Conservation (phyloP, 2,888 invertebrate genomes). For the Parnassius orleans region DNA sequence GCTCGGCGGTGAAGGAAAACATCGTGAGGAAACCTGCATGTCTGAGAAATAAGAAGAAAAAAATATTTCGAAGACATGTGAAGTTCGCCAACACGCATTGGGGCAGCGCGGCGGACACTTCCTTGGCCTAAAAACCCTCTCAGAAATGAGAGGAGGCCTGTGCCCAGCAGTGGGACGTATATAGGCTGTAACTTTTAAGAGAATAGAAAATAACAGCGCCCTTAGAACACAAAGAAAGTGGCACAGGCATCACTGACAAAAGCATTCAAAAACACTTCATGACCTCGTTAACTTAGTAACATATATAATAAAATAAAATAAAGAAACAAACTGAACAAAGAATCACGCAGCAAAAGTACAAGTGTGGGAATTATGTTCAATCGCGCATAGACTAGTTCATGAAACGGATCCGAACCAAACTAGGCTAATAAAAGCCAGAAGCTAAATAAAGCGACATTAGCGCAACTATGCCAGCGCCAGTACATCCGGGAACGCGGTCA, state of each 20-base stretch:
- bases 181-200: no score
- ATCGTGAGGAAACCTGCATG: no score
- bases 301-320: neutral
- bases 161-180: no score
- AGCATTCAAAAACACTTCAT: slow-evolving; percentile 10
- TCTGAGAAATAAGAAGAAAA: no score
- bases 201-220: slow-evolving; percentile 1
- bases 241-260: slow-evolving; percentile 5
- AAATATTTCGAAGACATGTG: no score
- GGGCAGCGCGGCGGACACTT: no score
- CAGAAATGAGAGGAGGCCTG: no score
- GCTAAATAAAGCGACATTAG: slow-evolving; percentile 67
- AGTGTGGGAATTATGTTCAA: slow-evolving; percentile 14
- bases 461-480: slow-evolving; percentile 65
- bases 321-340: neutral
- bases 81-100: no score
- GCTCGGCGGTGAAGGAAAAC: no score
- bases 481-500: slow-evolving; percentile 79
- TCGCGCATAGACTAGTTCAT: slow-evolving; percentile 26
- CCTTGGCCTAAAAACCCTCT: no score
- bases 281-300: neutral
- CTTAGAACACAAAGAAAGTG: slow-evolving; percentile 9
- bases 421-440: slow-evolving; percentile 66
- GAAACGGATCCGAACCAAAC: slow-evolving; percentile 44
- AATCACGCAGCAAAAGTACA: slow-evolving; percentile 21